These are phyloP conservation scores for Leptobrachium ailaonicum DNA, from an alignment of 2,113 vertebrate species.

Conservation along the genomic window DNA sequence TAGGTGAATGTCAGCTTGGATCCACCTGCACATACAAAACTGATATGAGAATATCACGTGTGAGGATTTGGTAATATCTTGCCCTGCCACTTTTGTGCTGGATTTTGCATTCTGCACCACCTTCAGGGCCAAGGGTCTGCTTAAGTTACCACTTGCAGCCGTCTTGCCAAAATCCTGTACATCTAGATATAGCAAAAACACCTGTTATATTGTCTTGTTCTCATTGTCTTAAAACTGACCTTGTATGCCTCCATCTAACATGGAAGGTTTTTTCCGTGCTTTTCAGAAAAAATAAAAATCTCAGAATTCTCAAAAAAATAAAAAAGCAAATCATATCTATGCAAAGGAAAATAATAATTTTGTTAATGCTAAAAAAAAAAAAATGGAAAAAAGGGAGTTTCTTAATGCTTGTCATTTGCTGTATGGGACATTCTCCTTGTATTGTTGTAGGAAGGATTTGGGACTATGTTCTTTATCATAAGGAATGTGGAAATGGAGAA, in stretches of 20 bases:
- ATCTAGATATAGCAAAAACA: not conserved
- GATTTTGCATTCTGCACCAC: no score
- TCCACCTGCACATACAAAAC: no score
- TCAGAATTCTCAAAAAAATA: not conserved
- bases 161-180: no score
- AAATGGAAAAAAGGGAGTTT: not conserved
- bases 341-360: conserved; percentile 21
- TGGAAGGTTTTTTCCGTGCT: conserved; percentile 4
- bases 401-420: not conserved
- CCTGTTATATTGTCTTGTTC: not conserved
- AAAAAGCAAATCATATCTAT: conserved; percentile 18
- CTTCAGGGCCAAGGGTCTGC: no score
- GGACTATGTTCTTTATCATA: not conserved
- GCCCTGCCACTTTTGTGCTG: not conserved
- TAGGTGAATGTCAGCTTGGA: not conserved
- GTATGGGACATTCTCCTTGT: not conserved
- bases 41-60: no score
- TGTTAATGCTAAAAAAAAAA: not conserved
- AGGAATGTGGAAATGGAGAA: not conserved
- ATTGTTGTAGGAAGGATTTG: not conserved
- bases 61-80: not conserved
- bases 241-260: conserved; percentile 1
- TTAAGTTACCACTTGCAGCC: no score
- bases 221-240: not conserved
- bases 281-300: not conserved